These are phyloP conservation scores for Zalophus californianus DNA, from an alignment of 2,797 vertebrate genomes.

Conservation along the genomic window DNA sequence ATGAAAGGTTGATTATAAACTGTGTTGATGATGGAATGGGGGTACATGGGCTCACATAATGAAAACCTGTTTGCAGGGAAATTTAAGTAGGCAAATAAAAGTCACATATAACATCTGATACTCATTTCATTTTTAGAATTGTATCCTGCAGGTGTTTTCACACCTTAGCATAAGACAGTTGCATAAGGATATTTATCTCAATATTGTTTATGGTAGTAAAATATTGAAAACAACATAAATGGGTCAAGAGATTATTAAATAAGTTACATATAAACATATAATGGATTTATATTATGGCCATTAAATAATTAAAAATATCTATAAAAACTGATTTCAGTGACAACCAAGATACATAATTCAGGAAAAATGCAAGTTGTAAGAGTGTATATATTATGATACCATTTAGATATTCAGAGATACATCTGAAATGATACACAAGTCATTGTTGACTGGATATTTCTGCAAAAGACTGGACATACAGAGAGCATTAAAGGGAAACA, in stretches of 20 bases:
- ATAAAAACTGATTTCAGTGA: background rate
- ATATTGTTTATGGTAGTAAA: background rate
- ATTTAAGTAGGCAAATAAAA: background rate
- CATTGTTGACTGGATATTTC: background rate
- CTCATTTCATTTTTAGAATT: conserved; percentile 8
- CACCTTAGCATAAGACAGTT: background rate
- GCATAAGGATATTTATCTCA: background rate
- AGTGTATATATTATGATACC: background rate
- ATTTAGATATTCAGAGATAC: background rate
- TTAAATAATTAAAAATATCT: background rate
- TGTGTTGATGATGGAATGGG: background rate
- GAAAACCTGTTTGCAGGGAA: background rate
- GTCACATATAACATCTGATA: background rate
- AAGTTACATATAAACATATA: background rate
- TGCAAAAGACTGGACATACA: background rate
- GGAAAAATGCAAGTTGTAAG: background rate
- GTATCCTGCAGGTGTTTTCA: background rate
- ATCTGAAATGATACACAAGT: background rate
- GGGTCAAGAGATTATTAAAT: background rate
- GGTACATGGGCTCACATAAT: background rate
- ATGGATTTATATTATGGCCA: background rate
- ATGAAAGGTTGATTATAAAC: background rate
- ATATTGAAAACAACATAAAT: background rate
- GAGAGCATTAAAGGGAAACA: background rate
- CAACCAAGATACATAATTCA: background rate